Conservation (phyloP, 2,888 invertebrate species). For the Polydrusus pterygomalis region DNA sequence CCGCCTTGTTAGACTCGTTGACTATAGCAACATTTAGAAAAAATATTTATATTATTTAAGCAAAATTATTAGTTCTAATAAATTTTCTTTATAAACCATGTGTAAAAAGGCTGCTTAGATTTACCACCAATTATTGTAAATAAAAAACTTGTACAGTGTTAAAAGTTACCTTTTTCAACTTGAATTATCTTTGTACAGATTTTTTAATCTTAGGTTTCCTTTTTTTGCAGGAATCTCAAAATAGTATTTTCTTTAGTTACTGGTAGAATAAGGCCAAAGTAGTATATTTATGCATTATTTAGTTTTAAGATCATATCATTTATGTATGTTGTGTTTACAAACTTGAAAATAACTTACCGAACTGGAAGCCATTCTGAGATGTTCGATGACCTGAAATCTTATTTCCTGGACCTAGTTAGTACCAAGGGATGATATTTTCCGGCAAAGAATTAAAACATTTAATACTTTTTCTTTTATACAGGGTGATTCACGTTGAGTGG, state of each 20-base stretch:
- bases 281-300: neutral
- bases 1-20: too few relatives aligned
- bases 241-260: neutral
- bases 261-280: conserved; percentile 4
- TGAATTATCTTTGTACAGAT: neutral
- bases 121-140: neutral
- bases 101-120: conserved; percentile 12
- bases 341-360: neutral
- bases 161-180: conserved; percentile 12
- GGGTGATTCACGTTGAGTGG: too few relatives aligned
- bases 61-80: too few relatives aligned
- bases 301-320: neutral
- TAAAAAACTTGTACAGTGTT: conserved; percentile 21
- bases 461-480: too few relatives aligned
- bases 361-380: neutral
- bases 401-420: too few relatives aligned
- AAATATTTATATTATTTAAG: too few relatives aligned
- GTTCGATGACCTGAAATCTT: too few relatives aligned
- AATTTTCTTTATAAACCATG: neutral
- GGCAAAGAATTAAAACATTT: too few relatives aligned
- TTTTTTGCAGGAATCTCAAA: neutral
- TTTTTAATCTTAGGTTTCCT: conserved; percentile 3
- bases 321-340: neutral
- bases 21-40: too few relatives aligned
- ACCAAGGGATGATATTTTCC: too few relatives aligned